phyloP scores from a whole-genome alignment of 2,888 invertebrate genomes.

The Lydus trimaculatus region DNA sequence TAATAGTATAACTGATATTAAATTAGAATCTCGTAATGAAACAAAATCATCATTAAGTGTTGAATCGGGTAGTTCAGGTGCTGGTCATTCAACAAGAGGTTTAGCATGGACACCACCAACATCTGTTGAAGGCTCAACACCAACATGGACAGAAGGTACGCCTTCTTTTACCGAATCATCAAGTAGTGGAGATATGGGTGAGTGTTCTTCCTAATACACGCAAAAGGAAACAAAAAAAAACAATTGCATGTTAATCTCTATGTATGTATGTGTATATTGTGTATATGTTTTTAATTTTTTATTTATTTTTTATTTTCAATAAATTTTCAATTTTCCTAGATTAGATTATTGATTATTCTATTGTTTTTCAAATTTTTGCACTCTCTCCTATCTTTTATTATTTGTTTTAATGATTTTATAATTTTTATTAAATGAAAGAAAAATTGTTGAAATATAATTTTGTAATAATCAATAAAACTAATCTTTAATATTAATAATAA shows the following conservation, averaged over 20 bases:
- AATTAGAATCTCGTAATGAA: slow-evolving; percentile 70
- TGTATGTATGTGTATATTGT: neutral
- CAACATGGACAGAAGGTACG: slow-evolving; percentile 99
- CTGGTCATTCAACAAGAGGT: slow-evolving; percentile 61
- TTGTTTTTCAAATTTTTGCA: slow-evolving; percentile 35
- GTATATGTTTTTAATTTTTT: slow-evolving; percentile 19
- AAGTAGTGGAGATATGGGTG: slow-evolving; percentile 88
- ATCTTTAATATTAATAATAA: slow-evolving; percentile 53
- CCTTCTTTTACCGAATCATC: slow-evolving; percentile 98
- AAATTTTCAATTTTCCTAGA: slow-evolving; percentile 37
- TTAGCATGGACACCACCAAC: slow-evolving; percentile 84
- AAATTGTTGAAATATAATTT: slow-evolving; percentile 42
- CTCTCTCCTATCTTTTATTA: slow-evolving; percentile 33
- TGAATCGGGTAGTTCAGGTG: slow-evolving; percentile 65
- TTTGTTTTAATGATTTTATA: slow-evolving; percentile 25
- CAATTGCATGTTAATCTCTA: neutral
- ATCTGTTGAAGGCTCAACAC: slow-evolving; percentile 88
- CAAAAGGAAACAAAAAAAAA: neutral
- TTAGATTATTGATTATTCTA: slow-evolving; percentile 54
- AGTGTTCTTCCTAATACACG: slow-evolving; percentile 55
- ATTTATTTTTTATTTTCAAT: slow-evolving; percentile 1
- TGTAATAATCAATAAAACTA: slow-evolving; percentile 57
- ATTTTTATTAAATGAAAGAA: slow-evolving; percentile 11
- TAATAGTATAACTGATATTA: slow-evolving; percentile 77
- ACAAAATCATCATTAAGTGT: slow-evolving; percentile 70